phyloP scores from a whole-genome alignment of 92 coral and sea anemone species.

The Epizoanthus rinbou region DNA sequence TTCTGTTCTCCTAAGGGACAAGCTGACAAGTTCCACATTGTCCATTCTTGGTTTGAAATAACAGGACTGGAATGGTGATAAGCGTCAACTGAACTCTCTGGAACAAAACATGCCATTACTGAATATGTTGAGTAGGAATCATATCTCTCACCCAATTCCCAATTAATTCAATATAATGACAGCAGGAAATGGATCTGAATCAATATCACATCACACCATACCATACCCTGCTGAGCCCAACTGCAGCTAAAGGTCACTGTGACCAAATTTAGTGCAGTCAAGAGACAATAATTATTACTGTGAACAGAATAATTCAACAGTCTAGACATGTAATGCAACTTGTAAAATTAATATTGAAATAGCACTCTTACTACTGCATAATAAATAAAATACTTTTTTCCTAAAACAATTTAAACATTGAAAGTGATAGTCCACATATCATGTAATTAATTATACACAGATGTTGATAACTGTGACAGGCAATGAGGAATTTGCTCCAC shows the following conservation, averaged over 20 bases:
- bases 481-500: too few species aligned
- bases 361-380: too few species aligned
- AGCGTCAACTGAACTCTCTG: neutral
- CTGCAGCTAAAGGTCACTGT: neutral
- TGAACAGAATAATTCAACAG: neutral
- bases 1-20: neutral
- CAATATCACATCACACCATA: conserved; percentile 14
- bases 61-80: neutral
- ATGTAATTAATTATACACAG: too few species aligned
- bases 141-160: neutral
- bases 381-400: too few species aligned
- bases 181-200: conserved; percentile 28
- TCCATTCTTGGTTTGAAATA: neutral
- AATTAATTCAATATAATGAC: conserved; percentile 8
- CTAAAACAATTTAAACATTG: too few species aligned
- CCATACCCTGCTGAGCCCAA: neutral
- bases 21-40: neutral
- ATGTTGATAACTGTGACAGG: too few species aligned
- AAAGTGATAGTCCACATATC: too few species aligned
- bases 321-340: too few species aligned
- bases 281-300: neutral
- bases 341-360: too few species aligned
- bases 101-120: neutral
- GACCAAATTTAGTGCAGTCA: neutral
- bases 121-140: neutral